A percentile compares a stretch with the other conserved stretches of the same genome.
These are phyloP conservation scores for Venusia cambrica DNA, from an alignment of 2,888 invertebrate species.

Conservation along the genomic window DNA sequence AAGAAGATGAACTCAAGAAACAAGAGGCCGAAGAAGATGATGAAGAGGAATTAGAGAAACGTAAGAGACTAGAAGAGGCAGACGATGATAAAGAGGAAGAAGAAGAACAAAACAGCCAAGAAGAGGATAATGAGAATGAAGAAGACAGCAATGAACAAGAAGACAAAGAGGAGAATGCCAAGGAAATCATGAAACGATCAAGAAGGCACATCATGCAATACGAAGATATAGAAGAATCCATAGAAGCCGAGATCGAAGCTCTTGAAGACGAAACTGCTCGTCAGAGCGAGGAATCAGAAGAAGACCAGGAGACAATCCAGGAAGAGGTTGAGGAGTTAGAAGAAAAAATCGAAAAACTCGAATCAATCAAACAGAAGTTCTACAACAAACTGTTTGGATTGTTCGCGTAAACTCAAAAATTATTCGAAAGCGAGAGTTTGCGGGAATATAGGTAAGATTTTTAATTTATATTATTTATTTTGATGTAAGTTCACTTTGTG, in stretches of 20 bases:
- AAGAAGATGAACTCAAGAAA: constrained; percentile 14
- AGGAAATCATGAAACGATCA: constrained; percentile 11
- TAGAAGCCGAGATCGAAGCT: constrained; percentile 10
- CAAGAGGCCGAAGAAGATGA: constrained; percentile 1
- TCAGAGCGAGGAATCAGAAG: constrained; percentile 8
- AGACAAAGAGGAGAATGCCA: constrained; percentile 8
- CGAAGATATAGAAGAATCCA: constrained; percentile 14
- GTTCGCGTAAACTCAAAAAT: constrained; percentile 48
- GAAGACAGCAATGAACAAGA: constrained; percentile 9
- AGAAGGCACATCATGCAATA: constrained; percentile 10
- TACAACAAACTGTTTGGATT: constrained; percentile 48
- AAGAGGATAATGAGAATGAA: constrained; percentile 15
- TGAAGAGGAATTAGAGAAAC: constrained; percentile 2
- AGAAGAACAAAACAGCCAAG: constrained; percentile 12
- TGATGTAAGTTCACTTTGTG: constrained; percentile 64
- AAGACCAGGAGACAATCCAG: constrained; percentile 19
- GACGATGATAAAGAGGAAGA: constrained; percentile 6
- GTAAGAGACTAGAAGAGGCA: constrained; percentile 15
- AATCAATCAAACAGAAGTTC: constrained; percentile 34
- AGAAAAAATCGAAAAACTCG: constrained; percentile 27
- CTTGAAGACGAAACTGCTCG: constrained; percentile 7
- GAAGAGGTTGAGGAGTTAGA: constrained; percentile 23
- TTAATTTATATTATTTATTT: constrained; percentile 31
- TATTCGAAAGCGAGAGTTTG: constrained; percentile 51
- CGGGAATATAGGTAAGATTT: constrained; percentile 27